phyloP scores from a whole-genome alignment of 2,797 vertebrate genomes.

The Rhynchonycteris naso region DNA sequence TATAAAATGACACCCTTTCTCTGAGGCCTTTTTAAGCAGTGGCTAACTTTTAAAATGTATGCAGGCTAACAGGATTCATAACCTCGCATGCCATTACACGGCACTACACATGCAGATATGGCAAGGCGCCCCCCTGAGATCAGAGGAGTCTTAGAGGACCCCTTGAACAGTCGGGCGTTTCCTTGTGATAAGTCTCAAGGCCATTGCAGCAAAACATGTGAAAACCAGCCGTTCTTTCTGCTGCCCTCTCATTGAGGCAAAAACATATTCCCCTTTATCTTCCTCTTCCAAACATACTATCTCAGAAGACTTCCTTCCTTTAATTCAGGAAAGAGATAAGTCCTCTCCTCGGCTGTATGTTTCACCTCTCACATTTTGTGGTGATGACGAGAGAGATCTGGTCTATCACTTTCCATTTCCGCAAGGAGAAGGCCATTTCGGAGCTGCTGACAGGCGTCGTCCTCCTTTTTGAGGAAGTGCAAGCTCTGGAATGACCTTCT shows the following conservation, averaged over 20 bases:
- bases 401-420: slow-evolving; percentile 75
- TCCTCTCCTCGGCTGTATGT: slow-evolving; percentile 28
- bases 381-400: slow-evolving; percentile 76
- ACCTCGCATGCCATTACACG: fast-evolving
- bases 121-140: fast-evolving
- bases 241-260: slow-evolving; percentile 36
- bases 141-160: background rate
- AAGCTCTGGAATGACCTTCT: background rate
- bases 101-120: fast-evolving
- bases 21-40: background rate
- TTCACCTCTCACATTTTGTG: slow-evolving; percentile 41
- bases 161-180: slow-evolving; percentile 37
- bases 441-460: background rate
- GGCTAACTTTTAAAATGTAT: background rate
- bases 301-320: slow-evolving; percentile 81
- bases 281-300: background rate
- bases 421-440: slow-evolving; percentile 18
- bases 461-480: slow-evolving; percentile 40
- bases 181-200: slow-evolving; percentile 64
- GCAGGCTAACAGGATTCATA: background rate
- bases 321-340: slow-evolving; percentile 76
- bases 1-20: background rate
- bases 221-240: slow-evolving; percentile 70
- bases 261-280: slow-evolving; percentile 69
- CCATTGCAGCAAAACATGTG: slow-evolving; percentile 26